Evolutionary conservation across 2,888 invertebrate genomes (phyloP).

Genomic region (Eurois occulta): DNA sequence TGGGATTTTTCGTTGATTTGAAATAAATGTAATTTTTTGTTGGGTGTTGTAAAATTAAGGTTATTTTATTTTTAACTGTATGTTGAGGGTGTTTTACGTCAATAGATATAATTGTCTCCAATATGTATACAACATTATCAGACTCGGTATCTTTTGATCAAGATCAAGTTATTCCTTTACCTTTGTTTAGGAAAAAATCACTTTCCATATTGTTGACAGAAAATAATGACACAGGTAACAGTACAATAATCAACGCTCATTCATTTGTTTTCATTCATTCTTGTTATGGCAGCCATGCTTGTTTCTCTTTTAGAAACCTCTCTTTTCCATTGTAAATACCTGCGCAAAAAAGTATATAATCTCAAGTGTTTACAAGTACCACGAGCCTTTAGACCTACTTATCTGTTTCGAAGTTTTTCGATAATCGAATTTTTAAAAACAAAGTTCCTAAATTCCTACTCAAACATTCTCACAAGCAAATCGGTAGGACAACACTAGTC

Average conservation of each 20-base stretch:
- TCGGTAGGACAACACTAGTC: constrained; percentile 7
- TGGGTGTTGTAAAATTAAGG: constrained; percentile 5
- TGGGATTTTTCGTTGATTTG: constrained; percentile 22
- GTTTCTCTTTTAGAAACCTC: neutral
- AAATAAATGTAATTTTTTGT: neutral
- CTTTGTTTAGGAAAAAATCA: neutral
- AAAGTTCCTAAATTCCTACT: neutral
- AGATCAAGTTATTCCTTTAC: neutral
- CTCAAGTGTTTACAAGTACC: neutral
- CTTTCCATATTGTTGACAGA: neutral
- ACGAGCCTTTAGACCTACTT: neutral
- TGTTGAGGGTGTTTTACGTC: neutral
- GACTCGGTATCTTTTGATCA: neutral
- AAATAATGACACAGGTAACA: neutral
- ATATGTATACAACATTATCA: neutral
- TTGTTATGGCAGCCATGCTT: neutral
- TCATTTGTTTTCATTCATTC: neutral
- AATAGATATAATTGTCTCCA: neutral
- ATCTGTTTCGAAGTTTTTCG: neutral
- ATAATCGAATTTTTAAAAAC: neutral
- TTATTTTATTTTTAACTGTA: neutral
- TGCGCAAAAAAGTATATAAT: neutral
- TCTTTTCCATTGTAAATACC: neutral
- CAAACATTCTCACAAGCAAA: constrained; percentile 7
- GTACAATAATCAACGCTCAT: neutral